Conservation (phyloP, 2,888 invertebrate genomes). For the Ormia ochracea region DNA sequence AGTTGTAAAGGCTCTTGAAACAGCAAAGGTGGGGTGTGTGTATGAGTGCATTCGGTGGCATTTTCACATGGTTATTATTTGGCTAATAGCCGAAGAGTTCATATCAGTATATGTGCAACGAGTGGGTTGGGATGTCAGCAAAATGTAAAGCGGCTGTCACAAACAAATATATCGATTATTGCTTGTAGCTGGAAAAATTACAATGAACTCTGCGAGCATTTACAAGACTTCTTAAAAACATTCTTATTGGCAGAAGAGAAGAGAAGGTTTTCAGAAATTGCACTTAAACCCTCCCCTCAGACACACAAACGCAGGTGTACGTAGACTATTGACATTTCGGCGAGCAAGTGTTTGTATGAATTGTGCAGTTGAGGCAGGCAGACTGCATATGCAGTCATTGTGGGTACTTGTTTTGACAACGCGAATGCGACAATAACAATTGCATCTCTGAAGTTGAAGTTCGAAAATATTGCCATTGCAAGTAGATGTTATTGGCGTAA, state of each 20-base stretch:
- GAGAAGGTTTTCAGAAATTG: background rate
- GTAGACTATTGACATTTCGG: background rate
- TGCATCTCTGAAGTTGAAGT: constrained; percentile 41
- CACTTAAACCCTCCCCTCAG: background rate
- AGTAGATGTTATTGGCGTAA: constrained; percentile 14
- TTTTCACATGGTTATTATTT: constrained; percentile 36
- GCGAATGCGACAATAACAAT: constrained; percentile 29
- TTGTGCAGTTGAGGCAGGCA: background rate
- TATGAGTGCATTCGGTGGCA: constrained; percentile 18
- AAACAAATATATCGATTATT: constrained; percentile 39
- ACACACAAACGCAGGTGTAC: background rate
- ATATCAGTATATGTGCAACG: constrained; percentile 44
- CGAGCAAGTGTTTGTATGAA: background rate
- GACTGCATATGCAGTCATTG: background rate
- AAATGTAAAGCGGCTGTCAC: constrained; percentile 2
- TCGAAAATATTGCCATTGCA: constrained; percentile 12
- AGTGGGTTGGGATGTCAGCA: constrained; percentile 36
- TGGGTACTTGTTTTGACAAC: constrained; percentile 35
- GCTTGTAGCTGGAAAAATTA: background rate
- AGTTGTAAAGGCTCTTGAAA: background rate
- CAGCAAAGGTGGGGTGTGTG: background rate
- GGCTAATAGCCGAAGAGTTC: constrained; percentile 43
- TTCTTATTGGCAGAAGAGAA: background rate
- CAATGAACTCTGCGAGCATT: background rate
- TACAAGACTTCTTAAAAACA: background rate